Evolutionary conservation across 1,140 invertebrate genomes (phyloP), one percentile per base, ranked within the genome.

Genomic region (Ruditapes philippinarum): DNA sequence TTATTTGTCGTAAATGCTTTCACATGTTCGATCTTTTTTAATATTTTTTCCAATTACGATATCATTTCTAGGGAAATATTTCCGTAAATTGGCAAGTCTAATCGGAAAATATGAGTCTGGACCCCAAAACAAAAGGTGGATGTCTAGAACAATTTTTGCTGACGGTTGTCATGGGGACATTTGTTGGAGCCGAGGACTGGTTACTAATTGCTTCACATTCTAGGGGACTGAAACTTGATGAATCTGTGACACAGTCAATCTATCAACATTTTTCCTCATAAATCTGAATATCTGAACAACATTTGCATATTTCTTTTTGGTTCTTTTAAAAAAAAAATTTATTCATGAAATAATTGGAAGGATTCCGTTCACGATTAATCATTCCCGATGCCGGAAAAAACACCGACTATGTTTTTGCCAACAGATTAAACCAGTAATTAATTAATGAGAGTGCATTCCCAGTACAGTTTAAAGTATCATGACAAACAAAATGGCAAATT

Each of bases 221-320:
- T 51, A 51, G 82, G 49, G 28, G 42, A 36, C 38, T 49, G 62
- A 73, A 73, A 73, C 82, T 84, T 84, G 82, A 84, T 84, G 82
- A 84, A 84, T 84, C 49, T 84, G 82, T 84, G 62, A 73, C 82
- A 73, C 82, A 84, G 82, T 84, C 82, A 33, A 84, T 84, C 68
- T 36, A 84, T 84, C 68, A 70, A 78, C 82, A 73, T 45, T 73
- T n/a, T 51, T 73, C 49, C 51, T 70, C 82, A 73, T 70, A 73
- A 73, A 73, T 84, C 82, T 70, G 82, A 73, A 84, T 70, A 74
- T 84, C 60, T 81, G 40, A 80, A 80, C 78, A 80, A n/a, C 57
- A 81, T 81, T 81, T 81, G 79, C 79, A 81, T 81, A 51, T 45
- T 78, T 81, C 36, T 42, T 81, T 81, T 22, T 31, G 54, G 45